These are phyloP conservation scores for Eupeodes latifasciatus DNA, from an alignment of 2,888 invertebrate genomes.

Conservation along the genomic window DNA sequence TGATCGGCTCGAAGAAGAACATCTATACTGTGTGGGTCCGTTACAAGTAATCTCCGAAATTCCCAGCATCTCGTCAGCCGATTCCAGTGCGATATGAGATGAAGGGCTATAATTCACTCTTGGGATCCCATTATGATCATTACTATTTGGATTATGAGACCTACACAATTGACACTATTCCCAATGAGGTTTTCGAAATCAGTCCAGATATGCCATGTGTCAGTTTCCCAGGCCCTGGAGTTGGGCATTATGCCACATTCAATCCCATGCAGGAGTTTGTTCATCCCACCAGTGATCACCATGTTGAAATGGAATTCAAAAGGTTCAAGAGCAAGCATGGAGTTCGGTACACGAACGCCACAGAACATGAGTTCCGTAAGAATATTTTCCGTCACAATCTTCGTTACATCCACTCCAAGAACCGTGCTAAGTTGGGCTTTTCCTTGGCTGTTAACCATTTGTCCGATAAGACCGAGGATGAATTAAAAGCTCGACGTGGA, in stretches of 20 bases:
- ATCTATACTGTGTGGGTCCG: conserved; percentile 95
- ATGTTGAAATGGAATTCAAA: conserved; percentile 90
- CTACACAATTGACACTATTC: conserved; percentile 88
- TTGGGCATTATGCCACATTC: conserved; percentile 91
- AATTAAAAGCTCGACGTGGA: conserved; percentile 91
- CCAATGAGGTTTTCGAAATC: conserved; percentile 88
- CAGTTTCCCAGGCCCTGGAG: conserved; percentile 96
- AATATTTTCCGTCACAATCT: conserved; percentile 94
- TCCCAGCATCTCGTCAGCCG: conserved; percentile 85
- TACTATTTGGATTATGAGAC: conserved; percentile 93
- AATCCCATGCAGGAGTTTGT: conserved; percentile 98
- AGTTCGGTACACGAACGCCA: conserved; percentile 87
- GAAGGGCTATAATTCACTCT: conserved; percentile 94
- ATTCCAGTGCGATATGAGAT: conserved; percentile 95
- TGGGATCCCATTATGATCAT: conserved; percentile 98
- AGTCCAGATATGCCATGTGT: conserved; percentile 88
- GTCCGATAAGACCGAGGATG: conserved; percentile 91
- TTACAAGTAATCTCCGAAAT: conserved; percentile 87
- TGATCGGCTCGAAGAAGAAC: conserved; percentile 91
- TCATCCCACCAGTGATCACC: conserved; percentile 89
- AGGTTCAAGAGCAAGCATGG: conserved; percentile 90
- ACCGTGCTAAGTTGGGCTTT: conserved; percentile 90
- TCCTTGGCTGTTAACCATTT: conserved; percentile 93
- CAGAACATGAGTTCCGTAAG: conserved; percentile 89
- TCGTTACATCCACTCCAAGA: conserved; percentile 91